Base-by-base conservation (phyloP, 2,113 vertebrate genomes). In the Synodontis membranacea region DNA sequence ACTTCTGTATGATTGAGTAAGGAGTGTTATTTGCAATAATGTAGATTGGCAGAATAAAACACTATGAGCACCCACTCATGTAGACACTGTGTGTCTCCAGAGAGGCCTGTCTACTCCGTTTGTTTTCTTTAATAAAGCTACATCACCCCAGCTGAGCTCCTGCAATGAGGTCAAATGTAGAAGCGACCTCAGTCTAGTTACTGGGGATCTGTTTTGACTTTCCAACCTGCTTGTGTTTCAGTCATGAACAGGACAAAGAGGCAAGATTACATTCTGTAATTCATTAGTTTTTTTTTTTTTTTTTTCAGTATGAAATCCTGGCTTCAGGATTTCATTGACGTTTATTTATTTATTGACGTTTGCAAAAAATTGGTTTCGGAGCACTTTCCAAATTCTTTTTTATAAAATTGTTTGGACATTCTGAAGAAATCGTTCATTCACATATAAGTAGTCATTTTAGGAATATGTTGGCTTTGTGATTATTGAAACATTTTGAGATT, bases 121-220 rank as follows among this genome's bases (percentile, higher is more conserved):
- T 96, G 94, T 94, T 96, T 95, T 94, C 93, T 95, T 95, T 94
- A 95, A 95, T 95, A 95, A 95, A 93, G 89, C 89, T 88, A 93
- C 94, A 93, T 93, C 91, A 91, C 93, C 94, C 93, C 91, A 92
- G 91, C 94, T 92, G 92, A 92, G 89, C 87, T 84, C 79, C 83
- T 82, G 88, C 86, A 75, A 82, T 86, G 88, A 90, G 92, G 93
- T 94, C 93, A 93, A 86, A 89, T 86, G 86, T 88, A 88, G 90
- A 85, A 17, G 28, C 91, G 92, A 92, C 88, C 91, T 85, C 23
- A 82, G 66, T 91, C 91, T 91, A 91, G 91, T 93, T 92, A 92
- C 91, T 89, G 91, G 89, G 92, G 90, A 90, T 93, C 91, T 88
- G 92, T 89, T 89, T 89, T 74, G 66, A 68, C 82, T 88, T 84